Base-by-base conservation (phyloP, 2,888 invertebrate species). In the Gerris lacustris region DNA sequence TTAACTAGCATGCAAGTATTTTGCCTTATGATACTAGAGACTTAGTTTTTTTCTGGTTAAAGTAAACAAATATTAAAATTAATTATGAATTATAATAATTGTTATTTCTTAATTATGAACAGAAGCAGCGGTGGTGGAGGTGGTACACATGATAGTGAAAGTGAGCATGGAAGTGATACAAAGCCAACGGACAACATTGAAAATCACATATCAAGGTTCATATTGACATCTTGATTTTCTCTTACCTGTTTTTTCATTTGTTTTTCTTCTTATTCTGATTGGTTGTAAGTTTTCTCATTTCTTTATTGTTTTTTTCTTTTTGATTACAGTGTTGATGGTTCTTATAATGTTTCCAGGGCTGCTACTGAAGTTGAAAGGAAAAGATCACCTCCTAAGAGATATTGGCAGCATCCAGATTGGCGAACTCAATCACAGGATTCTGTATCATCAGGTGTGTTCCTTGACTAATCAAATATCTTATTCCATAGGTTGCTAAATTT, bases 121-220 rank as follows among this genome's bases (percentile, higher is more conserved):
- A 73, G 77, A 78, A 47, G 76, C 84, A 67, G 17, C 62, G 69
- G 84, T 79, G 84, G 84, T 77, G 84, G 84, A 78, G 84, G 84
- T 73, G 82, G 84, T 74, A 81, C 83, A 75, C 85, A 85, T 75
- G 85, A 85, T 74, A 82, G 82, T 67, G 85, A 85, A 74, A 78
- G 82, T 18, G 85, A 85, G 5, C 74, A 77, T 62, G 78, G 78
- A 72, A 77, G 74, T 70, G 80, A 80, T 75, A 77, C 47, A 76
- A 76, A 67, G 17, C 55, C 44, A 31, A 70, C 69, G n/a, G 55
- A 45, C 31, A 31, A 31, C 31, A 31, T 31, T 31, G 31, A 31
- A 31, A 31, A 31, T 31, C 31, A 31, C 31, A 31, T 31, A 1
- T 31, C 31, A 31, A 31, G 31, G 31, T 31, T 31, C 31, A 31